Base-by-base conservation (phyloP, 1,140 invertebrate species). In the Drosophila persimilis region DNA sequence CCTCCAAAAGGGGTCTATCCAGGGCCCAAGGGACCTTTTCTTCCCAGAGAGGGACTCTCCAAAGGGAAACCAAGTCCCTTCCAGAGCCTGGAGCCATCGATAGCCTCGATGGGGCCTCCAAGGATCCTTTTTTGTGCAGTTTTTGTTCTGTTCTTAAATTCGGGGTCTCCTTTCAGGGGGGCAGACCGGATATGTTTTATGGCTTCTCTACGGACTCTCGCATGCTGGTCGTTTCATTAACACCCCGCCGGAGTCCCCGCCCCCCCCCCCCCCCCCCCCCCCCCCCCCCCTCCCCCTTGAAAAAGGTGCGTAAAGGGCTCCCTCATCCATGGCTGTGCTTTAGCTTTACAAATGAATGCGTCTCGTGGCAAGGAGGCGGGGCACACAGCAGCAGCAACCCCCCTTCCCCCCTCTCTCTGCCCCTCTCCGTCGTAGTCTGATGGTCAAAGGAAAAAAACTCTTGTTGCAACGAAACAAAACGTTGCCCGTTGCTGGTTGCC, bases 391-490 rank as follows among this genome's bases (percentile, higher is more conserved):
- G 39, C 31, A 47, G 29, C 35, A 6, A 2, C 17, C n/a, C 29
- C 8, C 9, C 0, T 3, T 3, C 3, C 31, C 9, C 9, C 3
- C 31, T 11, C 31, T 1, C 31, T 15, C 15, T 15, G 15, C 9
- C 9, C 3, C 31, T 11, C 31, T 1, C 31, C 31, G 9, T 35
- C 9, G 31, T 26, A 66, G 64, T 50, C 55, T 66, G 29, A 59
- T 75, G 81, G 81, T 88, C 83, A 88, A 85, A 85, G 83, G 81
- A 84, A 84, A 85, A 85, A 85, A 86, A 73, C 70, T 75, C 54
- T 39, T 39, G 35, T 39, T 39, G 35, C 35, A 78, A 74, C 75
- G 79, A 64, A 39, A 84, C 80, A 73, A 62, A 77, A 77, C 75
- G 75, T 78, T 73, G 61, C 67, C 64, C 74, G 35, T 39, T 39